These are phyloP conservation scores for Calypte anna DNA, from an alignment of 2,113 vertebrate species.

Conservation along the genomic window DNA sequence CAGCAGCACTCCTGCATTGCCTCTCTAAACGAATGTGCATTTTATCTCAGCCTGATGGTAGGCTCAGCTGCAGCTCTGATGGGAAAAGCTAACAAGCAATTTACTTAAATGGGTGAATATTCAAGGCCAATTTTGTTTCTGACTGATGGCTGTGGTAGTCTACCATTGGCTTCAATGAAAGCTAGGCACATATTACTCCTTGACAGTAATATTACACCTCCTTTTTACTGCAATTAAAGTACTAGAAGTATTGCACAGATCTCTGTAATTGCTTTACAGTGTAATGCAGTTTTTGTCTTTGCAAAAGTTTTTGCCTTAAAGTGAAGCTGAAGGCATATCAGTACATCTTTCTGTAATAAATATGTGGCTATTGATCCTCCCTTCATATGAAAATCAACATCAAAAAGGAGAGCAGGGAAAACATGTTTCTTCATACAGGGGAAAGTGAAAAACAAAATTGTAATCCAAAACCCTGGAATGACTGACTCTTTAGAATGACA, in stretches of 20 bases:
- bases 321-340: not conserved
- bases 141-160: slow-evolving; percentile 18
- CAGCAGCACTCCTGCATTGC: not conserved
- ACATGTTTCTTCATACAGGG: not conserved
- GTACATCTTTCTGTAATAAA: not conserved
- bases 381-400: not conserved
- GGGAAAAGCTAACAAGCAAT: slow-evolving; percentile 23
- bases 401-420: not conserved
- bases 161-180: not conserved
- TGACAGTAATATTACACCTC: not conserved
- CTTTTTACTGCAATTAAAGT: not conserved
- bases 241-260: not conserved
- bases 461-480: not conserved
- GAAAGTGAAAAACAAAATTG: not conserved
- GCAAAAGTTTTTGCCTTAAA: not conserved
- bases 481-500: not conserved
- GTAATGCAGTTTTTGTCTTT: not conserved
- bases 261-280: not conserved
- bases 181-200: not conserved
- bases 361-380: not conserved
- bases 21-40: not conserved
- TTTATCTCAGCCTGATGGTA: not conserved
- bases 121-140: slow-evolving; percentile 28
- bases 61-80: not conserved
- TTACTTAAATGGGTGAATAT: slow-evolving; percentile 2